Conservation (phyloP, 2,797 vertebrate species). For the Danio albolineatus region DNA sequence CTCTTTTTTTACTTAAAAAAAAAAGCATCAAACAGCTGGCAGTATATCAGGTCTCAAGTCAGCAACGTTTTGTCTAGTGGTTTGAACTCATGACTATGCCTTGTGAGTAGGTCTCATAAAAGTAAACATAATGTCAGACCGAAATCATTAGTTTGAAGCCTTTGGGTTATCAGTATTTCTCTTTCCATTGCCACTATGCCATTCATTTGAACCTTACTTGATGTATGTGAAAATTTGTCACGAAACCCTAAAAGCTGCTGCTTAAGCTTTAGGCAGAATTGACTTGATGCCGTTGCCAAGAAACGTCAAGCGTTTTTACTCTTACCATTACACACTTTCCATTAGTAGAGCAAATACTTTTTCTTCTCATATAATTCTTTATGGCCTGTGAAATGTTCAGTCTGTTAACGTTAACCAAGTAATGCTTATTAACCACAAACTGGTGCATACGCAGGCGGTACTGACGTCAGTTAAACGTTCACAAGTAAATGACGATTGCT, state of each 20-base stretch:
- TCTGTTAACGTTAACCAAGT: conserved; percentile 23
- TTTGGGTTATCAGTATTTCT: conserved; percentile 1
- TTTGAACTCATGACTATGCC: neutral
- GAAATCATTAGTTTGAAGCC: conserved; percentile 29
- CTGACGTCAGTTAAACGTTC: conserved; percentile 12
- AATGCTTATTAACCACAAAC: conserved; percentile 8
- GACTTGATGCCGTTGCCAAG: neutral
- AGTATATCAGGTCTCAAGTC: neutral
- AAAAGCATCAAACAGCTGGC: too few species aligned
- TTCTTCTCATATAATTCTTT: neutral
- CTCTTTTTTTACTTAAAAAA: too few species aligned
- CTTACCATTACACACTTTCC: conserved; percentile 10
- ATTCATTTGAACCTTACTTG: too few species aligned
- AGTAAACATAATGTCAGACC: neutral
- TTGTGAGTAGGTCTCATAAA: neutral
- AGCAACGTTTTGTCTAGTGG: neutral
- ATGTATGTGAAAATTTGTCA: neutral
- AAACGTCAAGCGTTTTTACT: neutral
- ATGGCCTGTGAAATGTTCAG: conserved; percentile 19
- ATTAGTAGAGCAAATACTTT: neutral
- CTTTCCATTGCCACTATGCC: neutral
- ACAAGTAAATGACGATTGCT: neutral
- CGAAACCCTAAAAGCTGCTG: neutral
- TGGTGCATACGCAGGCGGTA: neutral
- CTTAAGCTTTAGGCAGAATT: conserved; percentile 20